Base-by-base conservation (phyloP, 2,113 vertebrate genomes). In the Poicephalus meyeri region DNA sequence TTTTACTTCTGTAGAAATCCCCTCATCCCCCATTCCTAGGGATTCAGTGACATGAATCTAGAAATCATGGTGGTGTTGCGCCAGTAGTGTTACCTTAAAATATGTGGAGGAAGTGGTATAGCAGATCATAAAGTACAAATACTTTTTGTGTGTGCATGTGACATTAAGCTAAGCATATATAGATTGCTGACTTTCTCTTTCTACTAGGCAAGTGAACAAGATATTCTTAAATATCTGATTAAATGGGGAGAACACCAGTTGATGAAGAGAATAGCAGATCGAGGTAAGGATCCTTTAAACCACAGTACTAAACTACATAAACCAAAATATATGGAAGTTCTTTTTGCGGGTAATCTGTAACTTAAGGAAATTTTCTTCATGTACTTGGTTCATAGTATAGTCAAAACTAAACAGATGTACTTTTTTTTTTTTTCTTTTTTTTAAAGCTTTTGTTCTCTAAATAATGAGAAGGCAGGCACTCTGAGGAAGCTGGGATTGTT, bases 161-260 rank as follows among this genome's bases (percentile, higher is more conserved):
- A 23, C 23, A n/a, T 37, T 76, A 52, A 83, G 68, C 39, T 76
- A 61, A 80, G 39, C 42, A 39, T 64, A 11, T 33, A 21, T 18
- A 66, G 39, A 31, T 89, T 50, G 73, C 37, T 73, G 47, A 73
- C 41, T 93, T 82, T 31, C 11, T 96, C 41, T 93, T 95, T 97
- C 94, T 97, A 88, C 98, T 96, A 99, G 99, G 99, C 99, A 97
- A 99, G 99, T 93, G 99, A 99, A 96, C 99, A 99, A 98, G 99
- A 99, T 98, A 98, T 99, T 97, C 99, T 99, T 93, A 99, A 99
- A 97, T 99, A 99, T 93, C 98, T 99, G 95, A 98, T 99, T 97
- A 99, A 99, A 97, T 99, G 99, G 99, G 99, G 99, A 91, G 99
- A 99, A 87, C 99, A 99, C 97, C 99, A 99, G 93, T 97, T 99